Evolutionary conservation across 92 coral and sea anemone genomes (phyloP).

Genomic region (Chrysogorgia sp.): DNA sequence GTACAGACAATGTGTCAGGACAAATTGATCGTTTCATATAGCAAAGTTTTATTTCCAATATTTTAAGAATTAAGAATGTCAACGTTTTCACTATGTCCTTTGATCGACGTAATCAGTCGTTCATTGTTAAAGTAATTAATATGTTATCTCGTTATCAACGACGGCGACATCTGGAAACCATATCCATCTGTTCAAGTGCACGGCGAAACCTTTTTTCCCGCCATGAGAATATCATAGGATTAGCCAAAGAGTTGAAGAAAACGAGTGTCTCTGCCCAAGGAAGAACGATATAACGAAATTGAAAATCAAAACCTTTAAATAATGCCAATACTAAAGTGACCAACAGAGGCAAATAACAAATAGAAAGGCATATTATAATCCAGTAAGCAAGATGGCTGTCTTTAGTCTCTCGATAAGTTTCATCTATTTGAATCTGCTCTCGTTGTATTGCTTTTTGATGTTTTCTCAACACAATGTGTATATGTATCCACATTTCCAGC

Average conservation of each 20-base stretch:
- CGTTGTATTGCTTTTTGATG: not conserved
- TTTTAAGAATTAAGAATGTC: no score
- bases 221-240: slow-evolving; percentile 14
- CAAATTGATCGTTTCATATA: no score
- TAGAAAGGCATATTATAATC: not conserved
- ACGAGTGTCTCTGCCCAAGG: slow-evolving; percentile 25
- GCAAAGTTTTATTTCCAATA: no score
- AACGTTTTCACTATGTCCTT: no score
- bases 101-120: no score
- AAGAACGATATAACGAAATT: not conserved
- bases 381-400: not conserved
- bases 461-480: not conserved
- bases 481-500: slow-evolving; percentile 3
- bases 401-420: not conserved
- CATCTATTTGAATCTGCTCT: not conserved
- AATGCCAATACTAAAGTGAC: not conserved
- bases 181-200: slow-evolving; percentile 5
- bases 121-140: no score
- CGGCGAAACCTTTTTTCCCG: slow-evolving; percentile 14
- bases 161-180: no score
- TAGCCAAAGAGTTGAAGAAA: slow-evolving; percentile 15
- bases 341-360: not conserved
- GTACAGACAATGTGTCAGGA: no score
- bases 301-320: not conserved
- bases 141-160: no score